These are phyloP conservation scores for Idaea aversata DNA, from an alignment of 2,888 invertebrate species.

Conservation along the genomic window DNA sequence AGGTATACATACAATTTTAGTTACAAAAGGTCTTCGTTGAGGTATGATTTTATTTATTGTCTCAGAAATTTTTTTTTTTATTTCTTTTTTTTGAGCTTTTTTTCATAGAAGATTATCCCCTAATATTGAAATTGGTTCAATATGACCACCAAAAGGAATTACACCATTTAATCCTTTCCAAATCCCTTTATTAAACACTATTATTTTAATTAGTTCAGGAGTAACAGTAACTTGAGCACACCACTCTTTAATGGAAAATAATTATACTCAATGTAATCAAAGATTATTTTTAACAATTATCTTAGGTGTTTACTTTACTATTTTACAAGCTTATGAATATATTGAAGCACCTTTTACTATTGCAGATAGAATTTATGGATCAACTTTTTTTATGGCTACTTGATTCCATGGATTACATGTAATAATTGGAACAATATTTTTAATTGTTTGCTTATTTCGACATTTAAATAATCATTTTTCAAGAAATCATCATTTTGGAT, in stretches of 20 bases:
- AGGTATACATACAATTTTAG: constrained; percentile 82
- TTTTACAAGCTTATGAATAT: constrained; percentile 86
- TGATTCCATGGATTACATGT: constrained; percentile 89
- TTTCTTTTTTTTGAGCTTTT: constrained; percentile 81
- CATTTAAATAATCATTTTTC: constrained; percentile 57
- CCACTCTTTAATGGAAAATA: constrained; percentile 61
- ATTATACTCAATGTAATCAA: constrained; percentile 61
- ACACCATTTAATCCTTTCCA: constrained; percentile 83
- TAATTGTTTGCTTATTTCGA: constrained; percentile 53
- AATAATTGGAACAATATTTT: constrained; percentile 74
- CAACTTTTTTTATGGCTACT: constrained; percentile 86
- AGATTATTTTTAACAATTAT: constrained; percentile 61
- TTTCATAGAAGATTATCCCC: constrained; percentile 73
- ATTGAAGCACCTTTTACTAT: constrained; percentile 75
- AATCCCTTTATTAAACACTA: constrained; percentile 86
- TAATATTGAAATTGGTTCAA: constrained; percentile 62
- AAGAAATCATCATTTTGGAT: constrained; percentile 59
- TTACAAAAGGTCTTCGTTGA: constrained; percentile 81
- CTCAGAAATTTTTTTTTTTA: constrained; percentile 83
- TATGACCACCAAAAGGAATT: constrained; percentile 84
- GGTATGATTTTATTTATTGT: constrained; percentile 88
- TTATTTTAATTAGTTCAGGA: constrained; percentile 86
- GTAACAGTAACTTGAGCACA: constrained; percentile 83
- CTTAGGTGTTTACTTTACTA: constrained; percentile 81
- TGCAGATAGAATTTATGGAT: constrained; percentile 81